A percentile compares a stretch with the other conserved stretches of the same genome.
These are phyloP conservation scores for Drosophila anomalata DNA, from an alignment of 2,888 invertebrate genomes.

Conservation along the genomic window DNA sequence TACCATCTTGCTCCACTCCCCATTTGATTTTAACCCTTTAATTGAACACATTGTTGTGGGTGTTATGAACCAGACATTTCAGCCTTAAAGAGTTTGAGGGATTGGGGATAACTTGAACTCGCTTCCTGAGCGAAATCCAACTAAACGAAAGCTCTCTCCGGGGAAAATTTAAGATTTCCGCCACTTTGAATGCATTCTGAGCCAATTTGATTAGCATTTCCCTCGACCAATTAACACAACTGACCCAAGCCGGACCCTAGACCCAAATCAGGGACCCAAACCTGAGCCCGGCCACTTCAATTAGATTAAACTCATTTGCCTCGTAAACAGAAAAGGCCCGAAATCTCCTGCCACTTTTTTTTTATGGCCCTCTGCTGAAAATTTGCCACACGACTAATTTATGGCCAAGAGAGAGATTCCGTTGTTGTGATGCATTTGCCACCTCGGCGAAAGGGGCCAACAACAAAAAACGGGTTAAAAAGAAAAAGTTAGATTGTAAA, in stretches of 20 bases:
- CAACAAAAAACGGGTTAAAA: conserved; percentile 4
- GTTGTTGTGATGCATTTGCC: conserved; percentile 63
- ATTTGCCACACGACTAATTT: conserved; percentile 61
- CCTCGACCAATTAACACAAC: conserved; percentile 40
- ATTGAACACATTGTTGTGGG: conserved; percentile 19
- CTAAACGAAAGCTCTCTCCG: background rate
- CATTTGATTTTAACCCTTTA: background rate
- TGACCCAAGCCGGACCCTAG: conserved; percentile 27
- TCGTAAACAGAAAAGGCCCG: conserved; percentile 33
- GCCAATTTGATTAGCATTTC: conserved; percentile 37
- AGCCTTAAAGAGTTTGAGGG: background rate
- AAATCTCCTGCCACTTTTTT: conserved; percentile 4
- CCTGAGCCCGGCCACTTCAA: conserved; percentile 56
- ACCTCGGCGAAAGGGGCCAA: conserved; percentile 22
- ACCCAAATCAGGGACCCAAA: conserved; percentile 48
- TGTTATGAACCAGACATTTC: background rate
- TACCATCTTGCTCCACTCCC: background rate
- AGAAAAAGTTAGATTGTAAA: conserved; percentile 51
- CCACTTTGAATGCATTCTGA: conserved; percentile 17
- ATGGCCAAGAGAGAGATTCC: conserved; percentile 51
- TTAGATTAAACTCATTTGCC: conserved; percentile 67
- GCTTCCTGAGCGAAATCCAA: background rate
- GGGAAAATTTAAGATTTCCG: conserved; percentile 15
- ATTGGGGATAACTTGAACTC: background rate
- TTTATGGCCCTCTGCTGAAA: conserved; percentile 51